These are phyloP conservation scores for Metopia argyrocephala DNA, from an alignment of 2,888 invertebrate species.

Conservation along the genomic window DNA sequence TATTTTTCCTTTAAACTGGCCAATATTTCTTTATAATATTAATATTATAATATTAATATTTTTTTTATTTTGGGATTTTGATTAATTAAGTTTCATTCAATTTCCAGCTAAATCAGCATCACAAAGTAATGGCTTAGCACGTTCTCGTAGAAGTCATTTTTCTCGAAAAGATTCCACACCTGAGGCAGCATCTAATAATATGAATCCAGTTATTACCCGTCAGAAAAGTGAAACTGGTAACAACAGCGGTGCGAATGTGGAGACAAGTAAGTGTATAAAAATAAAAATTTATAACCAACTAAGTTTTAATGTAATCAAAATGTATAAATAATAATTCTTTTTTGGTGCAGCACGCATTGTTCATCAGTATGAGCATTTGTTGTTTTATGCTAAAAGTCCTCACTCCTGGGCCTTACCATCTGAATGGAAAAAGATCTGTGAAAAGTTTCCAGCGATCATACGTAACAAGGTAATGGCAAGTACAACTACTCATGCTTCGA, in stretches of 20 bases:
- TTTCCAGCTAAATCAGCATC: constrained; percentile 66
- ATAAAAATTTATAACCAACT: neutral
- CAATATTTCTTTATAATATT: neutral
- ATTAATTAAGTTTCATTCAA: constrained; percentile 29
- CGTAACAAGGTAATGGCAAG: constrained; percentile 78
- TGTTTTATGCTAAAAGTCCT: constrained; percentile 77
- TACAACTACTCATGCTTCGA: constrained; percentile 68
- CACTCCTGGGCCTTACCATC: constrained; percentile 77
- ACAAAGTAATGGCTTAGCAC: constrained; percentile 75
- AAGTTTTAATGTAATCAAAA: neutral
- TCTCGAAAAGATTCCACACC: constrained; percentile 78
- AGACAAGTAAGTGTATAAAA: constrained; percentile 68
- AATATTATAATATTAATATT: neutral
- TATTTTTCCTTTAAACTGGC: too few species aligned
- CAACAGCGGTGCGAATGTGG: constrained; percentile 58
- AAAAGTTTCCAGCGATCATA: constrained; percentile 76
- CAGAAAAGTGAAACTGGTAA: constrained; percentile 68
- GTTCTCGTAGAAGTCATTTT: constrained; percentile 78
- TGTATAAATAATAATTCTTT: too few species aligned
- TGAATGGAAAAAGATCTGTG: constrained; percentile 76
- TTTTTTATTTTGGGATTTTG: neutral
- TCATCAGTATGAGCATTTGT: constrained; percentile 77
- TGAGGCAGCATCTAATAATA: constrained; percentile 68
- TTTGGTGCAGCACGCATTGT: constrained; percentile 74
- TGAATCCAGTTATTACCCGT: constrained; percentile 60